Evolutionary conservation across 2,888 invertebrate genomes (phyloP).

Genomic region (Pocota personata): DNA sequence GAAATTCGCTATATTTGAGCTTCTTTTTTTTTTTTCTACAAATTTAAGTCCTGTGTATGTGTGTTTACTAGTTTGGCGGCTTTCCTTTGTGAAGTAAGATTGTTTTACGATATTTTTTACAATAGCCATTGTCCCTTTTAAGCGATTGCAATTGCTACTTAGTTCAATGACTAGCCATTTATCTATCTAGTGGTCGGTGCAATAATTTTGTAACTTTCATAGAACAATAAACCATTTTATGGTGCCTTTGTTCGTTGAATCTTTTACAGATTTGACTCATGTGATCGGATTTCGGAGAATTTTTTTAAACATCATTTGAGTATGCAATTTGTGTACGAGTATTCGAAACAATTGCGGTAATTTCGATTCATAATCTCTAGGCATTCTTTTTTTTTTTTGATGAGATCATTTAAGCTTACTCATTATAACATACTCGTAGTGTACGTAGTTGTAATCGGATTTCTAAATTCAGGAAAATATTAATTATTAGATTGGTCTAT

Average conservation of each 20-base stretch:
- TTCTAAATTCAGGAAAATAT: background rate
- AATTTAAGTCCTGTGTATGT: background rate
- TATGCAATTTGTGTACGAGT: background rate
- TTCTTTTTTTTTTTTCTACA: background rate
- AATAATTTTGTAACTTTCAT: background rate
- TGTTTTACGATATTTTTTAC: background rate
- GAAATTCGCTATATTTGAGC: constrained; percentile 4
- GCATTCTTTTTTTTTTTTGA: background rate
- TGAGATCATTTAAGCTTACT: background rate
- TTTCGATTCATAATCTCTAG: background rate
- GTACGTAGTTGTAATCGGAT: background rate
- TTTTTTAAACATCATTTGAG: background rate
- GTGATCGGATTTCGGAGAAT: background rate
- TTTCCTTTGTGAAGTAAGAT: constrained; percentile 13
- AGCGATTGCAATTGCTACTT: background rate
- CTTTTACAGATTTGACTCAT: background rate
- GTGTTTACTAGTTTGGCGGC: background rate
- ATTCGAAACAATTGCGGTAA: background rate
- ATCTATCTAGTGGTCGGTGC: background rate
- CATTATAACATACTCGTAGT: background rate
- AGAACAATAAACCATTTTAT: constrained; percentile 1
- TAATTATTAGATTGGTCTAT: background rate
- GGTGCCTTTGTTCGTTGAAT: background rate
- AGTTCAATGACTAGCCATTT: background rate
- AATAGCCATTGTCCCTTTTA: constrained; percentile 18